Evolutionary conservation across 1,140 invertebrate species (phyloP), one percentile per base, ranked within the genome.

Genomic region (Sminthurides bifidus): DNA sequence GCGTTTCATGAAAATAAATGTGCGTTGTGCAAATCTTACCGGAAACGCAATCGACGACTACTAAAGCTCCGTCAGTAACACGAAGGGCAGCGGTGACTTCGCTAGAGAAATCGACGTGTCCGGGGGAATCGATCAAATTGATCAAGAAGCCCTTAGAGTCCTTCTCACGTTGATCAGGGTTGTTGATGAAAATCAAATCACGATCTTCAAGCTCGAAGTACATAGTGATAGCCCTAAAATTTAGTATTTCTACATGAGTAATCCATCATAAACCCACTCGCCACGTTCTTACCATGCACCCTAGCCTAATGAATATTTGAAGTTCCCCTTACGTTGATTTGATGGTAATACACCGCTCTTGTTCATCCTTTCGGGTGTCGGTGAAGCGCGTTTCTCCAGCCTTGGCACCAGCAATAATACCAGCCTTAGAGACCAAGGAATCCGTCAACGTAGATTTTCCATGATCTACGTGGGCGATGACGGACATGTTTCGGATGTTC

Each of bases 401-500:
- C 69, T 96, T 95, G 33, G 92, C 85, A 66, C 85, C 85, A 66
- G 96, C 94, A 75, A 99, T 99, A 72, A 99, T 99, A 79, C 96
- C 96, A 69, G 95, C 96, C 76, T 98, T 99, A 52, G 93, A 95
- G 43, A 99, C 94, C 66, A 99, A 79, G 49, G 96, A 98, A 76
- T 99, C 96, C 41, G 96, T 99, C 72, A 99, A 73, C 46, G 96
- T 99, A 65, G 95, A 98, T 75, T 99, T 99, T 71, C 96, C 96
- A 74, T 99, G 96, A 80, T 99, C 96, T 58, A 99, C 96, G 76
- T 99, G 96, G 67, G 96, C 96, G 75, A 99, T 99, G 74, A 99
- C 96, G 71, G 95, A 98, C 95, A 99, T 99, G 77, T 99, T 99
- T 72, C 96, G 84, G 75, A 99, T 98, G 71, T 99, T 98, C 76